These are phyloP conservation scores for Eupleurogrammus muticus DNA, from an alignment of 2,797 vertebrate genomes.

Conservation along the genomic window DNA sequence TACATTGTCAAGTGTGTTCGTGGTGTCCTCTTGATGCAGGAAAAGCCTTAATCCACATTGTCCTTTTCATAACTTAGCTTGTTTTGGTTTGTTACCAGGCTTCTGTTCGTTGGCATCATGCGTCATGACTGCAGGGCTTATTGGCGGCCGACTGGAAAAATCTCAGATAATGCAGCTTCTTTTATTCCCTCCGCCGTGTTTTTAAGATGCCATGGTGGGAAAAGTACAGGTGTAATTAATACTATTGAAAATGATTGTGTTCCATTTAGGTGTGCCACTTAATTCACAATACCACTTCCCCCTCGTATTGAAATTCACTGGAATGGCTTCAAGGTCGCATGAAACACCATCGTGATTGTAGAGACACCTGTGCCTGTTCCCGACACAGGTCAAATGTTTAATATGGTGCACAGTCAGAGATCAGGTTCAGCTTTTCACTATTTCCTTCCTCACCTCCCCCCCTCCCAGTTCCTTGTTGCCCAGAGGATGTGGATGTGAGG, in stretches of 20 bases:
- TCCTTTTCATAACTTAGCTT: background rate
- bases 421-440: background rate
- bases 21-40: background rate
- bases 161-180: background rate
- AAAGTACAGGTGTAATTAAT: constrained; percentile 1
- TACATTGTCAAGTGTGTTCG: too few relatives aligned
- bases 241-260: background rate
- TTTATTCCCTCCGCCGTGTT: constrained; percentile 3
- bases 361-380: background rate
- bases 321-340: background rate
- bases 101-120: background rate
- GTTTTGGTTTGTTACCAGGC: background rate
- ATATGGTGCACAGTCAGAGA: background rate
- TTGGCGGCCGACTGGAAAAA: background rate
- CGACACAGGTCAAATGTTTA: background rate
- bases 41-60: background rate
- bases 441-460: background rate
- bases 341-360: background rate
- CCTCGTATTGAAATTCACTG: background rate
- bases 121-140: background rate
- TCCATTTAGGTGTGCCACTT: background rate
- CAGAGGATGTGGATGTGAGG: constrained; percentile 78
- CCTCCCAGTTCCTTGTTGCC: constrained; percentile 91
- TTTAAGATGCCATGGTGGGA: background rate
- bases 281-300: background rate